These are phyloP conservation scores for Conus betulinus DNA, from an alignment of 1,140 invertebrate species.

Conservation along the genomic window DNA sequence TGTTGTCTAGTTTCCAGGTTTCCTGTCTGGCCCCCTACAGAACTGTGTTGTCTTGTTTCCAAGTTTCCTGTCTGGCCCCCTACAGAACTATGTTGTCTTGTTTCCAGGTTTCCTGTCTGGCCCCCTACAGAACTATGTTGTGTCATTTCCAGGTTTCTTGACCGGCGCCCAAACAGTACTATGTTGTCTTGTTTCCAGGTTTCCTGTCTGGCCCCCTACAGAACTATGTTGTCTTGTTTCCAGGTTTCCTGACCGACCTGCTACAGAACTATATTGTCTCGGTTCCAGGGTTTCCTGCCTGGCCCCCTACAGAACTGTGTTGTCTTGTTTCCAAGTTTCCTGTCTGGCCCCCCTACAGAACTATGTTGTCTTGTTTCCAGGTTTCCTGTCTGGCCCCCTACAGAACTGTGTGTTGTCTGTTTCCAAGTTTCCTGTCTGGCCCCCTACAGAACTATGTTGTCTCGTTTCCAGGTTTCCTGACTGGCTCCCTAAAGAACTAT, in stretches of 20 bases:
- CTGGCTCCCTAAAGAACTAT: no score
- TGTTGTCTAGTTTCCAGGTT: no score
- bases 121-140: neutral
- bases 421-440: neutral
- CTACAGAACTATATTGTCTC: neutral
- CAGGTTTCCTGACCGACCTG: neutral
- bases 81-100: no score
- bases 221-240: slow-evolving; percentile 78
- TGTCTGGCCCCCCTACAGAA: no score
- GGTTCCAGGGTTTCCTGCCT: slow-evolving; percentile 84
- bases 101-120: no score
- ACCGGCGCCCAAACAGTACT: no score
- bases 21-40: no score
- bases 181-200: slow-evolving; percentile 70
- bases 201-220: slow-evolving; percentile 92
- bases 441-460: no score
- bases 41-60: no score
- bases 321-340: neutral
- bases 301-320: slow-evolving; percentile 88
- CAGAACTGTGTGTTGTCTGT: neutral
- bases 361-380: neutral
- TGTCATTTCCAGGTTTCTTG: neutral
- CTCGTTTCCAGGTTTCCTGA: no score
- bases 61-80: no score
- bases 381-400: neutral